Percentiles rank a stretch among this genome's conserved stretches.
phyloP scores from a whole-genome alignment of 2,888 invertebrate genomes.

The Ectemnius lituratus region DNA sequence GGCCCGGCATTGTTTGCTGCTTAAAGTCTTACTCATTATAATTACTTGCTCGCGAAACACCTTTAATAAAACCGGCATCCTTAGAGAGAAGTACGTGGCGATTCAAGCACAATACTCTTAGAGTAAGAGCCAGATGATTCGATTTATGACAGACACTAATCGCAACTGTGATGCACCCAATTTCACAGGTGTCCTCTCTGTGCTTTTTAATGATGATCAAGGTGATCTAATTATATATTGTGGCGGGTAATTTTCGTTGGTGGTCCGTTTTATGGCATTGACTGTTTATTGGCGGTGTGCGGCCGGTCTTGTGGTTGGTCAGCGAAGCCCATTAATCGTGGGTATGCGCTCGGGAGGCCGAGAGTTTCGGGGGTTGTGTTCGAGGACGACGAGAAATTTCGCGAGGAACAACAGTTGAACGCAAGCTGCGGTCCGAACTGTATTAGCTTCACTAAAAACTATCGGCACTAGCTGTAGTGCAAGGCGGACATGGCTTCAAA shows the following conservation, averaged over 20 bases:
- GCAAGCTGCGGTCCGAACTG: conserved; percentile 39
- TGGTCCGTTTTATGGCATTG: not conserved
- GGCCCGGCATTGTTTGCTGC: too few species aligned
- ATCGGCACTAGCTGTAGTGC: not conserved
- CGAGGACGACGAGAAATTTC: conserved; percentile 32
- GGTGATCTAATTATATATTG: conserved; percentile 1
- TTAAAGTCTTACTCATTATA: too few species aligned
- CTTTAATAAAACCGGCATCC: too few species aligned
- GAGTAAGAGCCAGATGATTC: too few species aligned
- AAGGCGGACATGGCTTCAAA: too few species aligned
- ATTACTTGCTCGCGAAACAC: too few species aligned
- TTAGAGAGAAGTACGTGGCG: too few species aligned
- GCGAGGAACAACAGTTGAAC: conserved; percentile 46
- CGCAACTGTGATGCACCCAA: too few species aligned
- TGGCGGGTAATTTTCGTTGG: too few species aligned
- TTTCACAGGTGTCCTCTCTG: too few species aligned
- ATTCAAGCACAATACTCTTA: too few species aligned
- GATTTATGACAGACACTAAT: too few species aligned
- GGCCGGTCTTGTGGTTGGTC: conserved; percentile 13
- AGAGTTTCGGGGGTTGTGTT: conserved; percentile 34
- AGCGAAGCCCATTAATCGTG: conserved; percentile 24
- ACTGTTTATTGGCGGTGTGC: not conserved
- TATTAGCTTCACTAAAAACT: conserved; percentile 20
- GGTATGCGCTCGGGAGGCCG: conserved; percentile 11
- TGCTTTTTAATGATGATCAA: not conserved